Evolutionary conservation across 2,113 vertebrate genomes (phyloP), one percentile per base, ranked within the genome.

Genomic region (Peromyscus leucopus): DNA sequence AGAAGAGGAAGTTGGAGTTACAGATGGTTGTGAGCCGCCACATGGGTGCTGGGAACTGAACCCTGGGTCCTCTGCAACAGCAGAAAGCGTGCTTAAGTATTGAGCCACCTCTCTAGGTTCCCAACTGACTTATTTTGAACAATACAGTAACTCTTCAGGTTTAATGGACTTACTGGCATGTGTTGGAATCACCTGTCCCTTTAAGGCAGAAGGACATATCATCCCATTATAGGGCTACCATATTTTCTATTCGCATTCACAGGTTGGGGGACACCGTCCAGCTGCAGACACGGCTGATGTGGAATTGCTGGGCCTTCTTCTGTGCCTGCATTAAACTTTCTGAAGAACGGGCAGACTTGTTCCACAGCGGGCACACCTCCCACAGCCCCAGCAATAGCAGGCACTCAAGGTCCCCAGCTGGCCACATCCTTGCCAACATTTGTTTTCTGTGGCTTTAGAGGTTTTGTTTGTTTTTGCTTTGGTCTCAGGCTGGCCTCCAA

Each of bases 221-320:
- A 28, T 42, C 46, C 51, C 13, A 0, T 3, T 26, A 72, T 21
- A 0, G 3, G 57, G 3, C 0, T 59, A 21, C 16, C 42, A 12
- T n/a, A 57, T n/a, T n/a, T 57, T 55, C 79, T 24, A 4, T n/a
- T 33, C 24, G 19, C 51, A 57, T 82, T 82, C 51, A 21, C 12
- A 7, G 80, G 80, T 63, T 63, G n/a, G 80, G 26, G n/a, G 10
- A 12, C 11, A 21, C 19, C 19, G 22, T n/a, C 51, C 33, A 11
- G 51, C 19, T 59, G 51, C 10, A 12, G 39, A 1, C 5, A 2
- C 24, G 19, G 8, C 46, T 10, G 46, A 1, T 1, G 42, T 12
- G 13, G 63, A 12, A 19, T 39, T 7, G 71, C 93, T 21, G 72
- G 59, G 4, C n/a, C 3, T 0, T 0, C 0, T 0, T 15, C 33